phyloP scores from a whole-genome alignment of 1,140 invertebrate genomes.

The Drosophila cardini region DNA sequence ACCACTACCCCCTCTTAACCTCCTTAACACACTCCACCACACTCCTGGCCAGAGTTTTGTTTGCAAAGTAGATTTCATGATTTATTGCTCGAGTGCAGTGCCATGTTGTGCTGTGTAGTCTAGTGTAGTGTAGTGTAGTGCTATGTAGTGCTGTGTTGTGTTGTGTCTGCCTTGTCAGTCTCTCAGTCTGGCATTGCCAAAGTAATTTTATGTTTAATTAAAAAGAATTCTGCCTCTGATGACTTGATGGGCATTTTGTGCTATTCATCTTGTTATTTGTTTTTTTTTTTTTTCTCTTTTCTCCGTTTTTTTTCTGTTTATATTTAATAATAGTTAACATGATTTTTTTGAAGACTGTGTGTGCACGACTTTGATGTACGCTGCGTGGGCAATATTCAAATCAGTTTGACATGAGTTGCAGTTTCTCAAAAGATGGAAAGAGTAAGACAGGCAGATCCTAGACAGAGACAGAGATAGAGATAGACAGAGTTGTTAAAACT shows the following conservation, averaged over 20 bases:
- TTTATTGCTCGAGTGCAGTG: constrained; percentile 66
- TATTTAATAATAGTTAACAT: constrained; percentile 83
- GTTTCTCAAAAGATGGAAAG: constrained; percentile 41
- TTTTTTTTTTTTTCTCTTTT: constrained; percentile 51
- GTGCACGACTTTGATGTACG: constrained; percentile 77
- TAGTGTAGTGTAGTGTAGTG: constrained; percentile 27
- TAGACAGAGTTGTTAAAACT: constrained; percentile 8
- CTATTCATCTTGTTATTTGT: constrained; percentile 60
- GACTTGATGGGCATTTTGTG: constrained; percentile 77
- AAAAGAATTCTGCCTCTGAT: constrained; percentile 79
- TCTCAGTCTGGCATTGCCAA: constrained; percentile 53
- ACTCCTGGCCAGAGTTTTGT: constrained; percentile 33
- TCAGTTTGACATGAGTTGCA: constrained; percentile 53
- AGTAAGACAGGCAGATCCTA: background rate
- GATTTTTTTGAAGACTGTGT: constrained; percentile 48
- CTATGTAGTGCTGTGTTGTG: constrained; percentile 26
- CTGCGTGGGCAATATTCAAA: constrained; percentile 78
- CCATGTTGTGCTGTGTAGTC: constrained; percentile 46
- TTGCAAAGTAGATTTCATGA: constrained; percentile 77
- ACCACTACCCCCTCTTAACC: no score
- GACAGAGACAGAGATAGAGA: background rate
- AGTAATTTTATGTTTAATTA: constrained; percentile 82
- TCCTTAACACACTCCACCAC: no score
- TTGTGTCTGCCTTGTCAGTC: constrained; percentile 21
- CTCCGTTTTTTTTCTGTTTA: constrained; percentile 57